Conservation (phyloP, 2,113 vertebrate species). For the Atrichornis clamosus region DNA sequence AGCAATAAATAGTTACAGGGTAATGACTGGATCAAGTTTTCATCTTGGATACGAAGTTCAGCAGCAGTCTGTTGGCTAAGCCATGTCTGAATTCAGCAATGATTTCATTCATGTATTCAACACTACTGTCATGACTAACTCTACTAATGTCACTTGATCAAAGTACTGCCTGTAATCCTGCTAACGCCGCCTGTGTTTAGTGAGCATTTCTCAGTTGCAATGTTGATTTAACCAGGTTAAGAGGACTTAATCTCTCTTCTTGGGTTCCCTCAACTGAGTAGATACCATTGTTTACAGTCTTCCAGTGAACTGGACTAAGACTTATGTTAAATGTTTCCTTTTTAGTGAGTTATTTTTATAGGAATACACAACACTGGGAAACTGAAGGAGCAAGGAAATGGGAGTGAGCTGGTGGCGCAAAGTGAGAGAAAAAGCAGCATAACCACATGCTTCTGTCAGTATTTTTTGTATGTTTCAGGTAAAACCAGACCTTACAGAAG, state of each 20-base stretch:
- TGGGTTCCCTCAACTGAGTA: not conserved
- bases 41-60: not conserved
- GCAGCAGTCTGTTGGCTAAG: not conserved
- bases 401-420: not conserved
- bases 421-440: not conserved
- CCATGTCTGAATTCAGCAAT: not conserved
- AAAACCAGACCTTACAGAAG: not conserved
- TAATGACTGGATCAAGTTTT: not conserved
- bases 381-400: not conserved
- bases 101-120: not conserved
- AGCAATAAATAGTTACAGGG: not conserved
- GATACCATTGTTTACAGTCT: not conserved
- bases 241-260: not conserved
- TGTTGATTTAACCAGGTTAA: constrained; percentile 58
- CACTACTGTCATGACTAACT: not conserved
- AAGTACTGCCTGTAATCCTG: not conserved
- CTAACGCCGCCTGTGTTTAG: not conserved
- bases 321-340: not conserved
- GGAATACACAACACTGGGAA: not conserved
- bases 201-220: constrained; percentile 13
- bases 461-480: not conserved
- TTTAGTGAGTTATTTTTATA: not conserved
- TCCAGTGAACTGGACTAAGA: not conserved
- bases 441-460: not conserved
- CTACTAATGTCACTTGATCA: constrained; percentile 28